Evolutionary conservation across 2,888 invertebrate genomes (phyloP).

Genomic region (Phortica magna): DNA sequence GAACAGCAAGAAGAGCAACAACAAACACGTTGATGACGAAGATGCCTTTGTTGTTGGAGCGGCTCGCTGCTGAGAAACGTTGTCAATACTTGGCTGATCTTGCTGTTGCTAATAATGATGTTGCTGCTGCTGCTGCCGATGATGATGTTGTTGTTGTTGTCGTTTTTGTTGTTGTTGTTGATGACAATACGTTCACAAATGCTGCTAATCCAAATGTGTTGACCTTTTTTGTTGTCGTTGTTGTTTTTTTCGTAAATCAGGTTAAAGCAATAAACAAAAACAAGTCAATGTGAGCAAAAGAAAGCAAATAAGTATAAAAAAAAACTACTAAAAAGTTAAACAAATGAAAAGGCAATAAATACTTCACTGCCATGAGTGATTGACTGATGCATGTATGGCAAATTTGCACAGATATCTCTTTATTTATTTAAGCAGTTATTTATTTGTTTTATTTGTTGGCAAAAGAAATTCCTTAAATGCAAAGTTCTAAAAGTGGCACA

Average conservation of each 20-base stretch:
- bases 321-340: conserved; percentile 55
- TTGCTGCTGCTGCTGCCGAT: conserved; percentile 59
- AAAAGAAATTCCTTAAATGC: too few species aligned
- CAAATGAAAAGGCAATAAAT: conserved; percentile 68
- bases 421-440: neutral
- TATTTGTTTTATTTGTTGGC: neutral
- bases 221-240: neutral
- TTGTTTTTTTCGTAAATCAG: conserved; percentile 54
- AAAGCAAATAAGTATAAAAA: too few species aligned
- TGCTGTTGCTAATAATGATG: conserved; percentile 38
- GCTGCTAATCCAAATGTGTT: conserved; percentile 6
- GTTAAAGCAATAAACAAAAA: conserved; percentile 60
- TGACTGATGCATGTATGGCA: neutral
- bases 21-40: conserved; percentile 20
- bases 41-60: neutral
- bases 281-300: too few species aligned
- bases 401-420: too few species aligned
- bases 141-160: conserved; percentile 9
- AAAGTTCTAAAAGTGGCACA: neutral
- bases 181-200: conserved; percentile 31
- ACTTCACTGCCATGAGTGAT: conserved; percentile 49
- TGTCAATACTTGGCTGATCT: conserved; percentile 26
- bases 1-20: conserved; percentile 21
- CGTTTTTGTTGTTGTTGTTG: conserved; percentile 1
- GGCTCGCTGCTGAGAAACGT: conserved; percentile 39